A percentile compares a stretch with the other conserved stretches of the same genome.
Evolutionary conservation across 1,140 invertebrate species (phyloP).

Genomic region (Drosophila virilis): DNA sequence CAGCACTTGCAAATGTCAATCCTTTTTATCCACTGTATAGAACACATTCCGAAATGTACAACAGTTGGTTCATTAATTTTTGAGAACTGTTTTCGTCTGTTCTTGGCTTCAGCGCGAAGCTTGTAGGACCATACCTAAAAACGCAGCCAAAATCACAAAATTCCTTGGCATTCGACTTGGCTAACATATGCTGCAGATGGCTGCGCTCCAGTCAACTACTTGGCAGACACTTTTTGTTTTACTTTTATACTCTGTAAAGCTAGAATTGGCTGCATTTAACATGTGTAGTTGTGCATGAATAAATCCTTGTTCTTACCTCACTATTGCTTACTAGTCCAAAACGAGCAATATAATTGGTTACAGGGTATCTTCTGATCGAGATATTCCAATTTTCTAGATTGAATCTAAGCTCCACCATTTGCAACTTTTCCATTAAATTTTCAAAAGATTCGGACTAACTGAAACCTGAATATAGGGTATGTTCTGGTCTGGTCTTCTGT

Average conservation of each 20-base stretch:
- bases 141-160: slow-evolving; percentile 45
- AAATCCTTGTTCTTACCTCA: no score
- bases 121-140: slow-evolving; percentile 5
- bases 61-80: slow-evolving; percentile 77
- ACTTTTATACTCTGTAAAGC: not conserved
- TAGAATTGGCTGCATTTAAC: not conserved
- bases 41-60: slow-evolving; percentile 55
- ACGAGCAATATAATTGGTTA: no score
- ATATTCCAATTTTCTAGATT: no score
- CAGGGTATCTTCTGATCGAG: no score
- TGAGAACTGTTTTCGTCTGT: slow-evolving; percentile 45
- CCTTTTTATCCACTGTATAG: slow-evolving; percentile 53
- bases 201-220: not conserved
- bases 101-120: slow-evolving; percentile 52
- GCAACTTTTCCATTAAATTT: no score
- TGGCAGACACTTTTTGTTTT: not conserved
- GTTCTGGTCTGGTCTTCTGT: no score
- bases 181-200: slow-evolving; percentile 9
- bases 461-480: no score
- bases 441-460: no score
- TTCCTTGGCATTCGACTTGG: slow-evolving; percentile 40
- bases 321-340: no score
- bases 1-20: slow-evolving; percentile 60
- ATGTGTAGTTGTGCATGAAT: no score
- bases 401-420: no score